Conservation (phyloP, 2,888 invertebrate genomes). For the Drosophila eohydei region DNA sequence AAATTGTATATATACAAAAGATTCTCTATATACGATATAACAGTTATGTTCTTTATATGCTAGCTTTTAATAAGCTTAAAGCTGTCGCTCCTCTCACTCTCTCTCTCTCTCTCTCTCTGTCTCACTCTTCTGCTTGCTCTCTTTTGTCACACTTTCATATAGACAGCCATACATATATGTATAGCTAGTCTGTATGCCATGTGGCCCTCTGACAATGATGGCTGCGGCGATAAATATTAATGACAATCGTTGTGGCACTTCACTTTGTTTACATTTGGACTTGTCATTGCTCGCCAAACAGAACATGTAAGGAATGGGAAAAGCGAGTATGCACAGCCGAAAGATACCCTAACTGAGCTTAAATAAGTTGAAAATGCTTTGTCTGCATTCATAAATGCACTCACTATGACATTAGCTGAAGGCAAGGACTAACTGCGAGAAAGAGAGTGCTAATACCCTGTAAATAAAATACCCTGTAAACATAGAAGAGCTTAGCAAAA, state of each 20-base stretch:
- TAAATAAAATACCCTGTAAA: not conserved
- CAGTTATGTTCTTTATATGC: slow-evolving; percentile 13
- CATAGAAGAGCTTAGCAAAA: not conserved
- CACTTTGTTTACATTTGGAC: slow-evolving; percentile 52
- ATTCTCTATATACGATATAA: slow-evolving; percentile 6
- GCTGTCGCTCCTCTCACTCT: not conserved
- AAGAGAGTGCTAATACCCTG: not conserved
- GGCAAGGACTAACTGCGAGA: not conserved
- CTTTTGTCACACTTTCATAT: slow-evolving; percentile 30
- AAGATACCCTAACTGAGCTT: slow-evolving; percentile 4
- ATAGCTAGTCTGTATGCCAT: slow-evolving; percentile 32
- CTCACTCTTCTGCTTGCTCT: slow-evolving; percentile 1
- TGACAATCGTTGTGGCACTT: slow-evolving; percentile 48
- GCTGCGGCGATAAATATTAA: slow-evolving; percentile 69
- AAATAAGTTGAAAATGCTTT: not conserved
- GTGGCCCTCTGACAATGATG: slow-evolving; percentile 54
- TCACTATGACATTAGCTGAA: not conserved
- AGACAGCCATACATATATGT: slow-evolving; percentile 11
- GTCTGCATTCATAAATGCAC: not conserved
- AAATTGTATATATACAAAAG: not conserved
- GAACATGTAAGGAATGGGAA: not conserved
- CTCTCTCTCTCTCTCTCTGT: slow-evolving; percentile 5
- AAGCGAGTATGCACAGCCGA: not conserved
- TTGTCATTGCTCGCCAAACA: slow-evolving; percentile 39
- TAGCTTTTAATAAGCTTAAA: slow-evolving; percentile 49